Base-by-base conservation (phyloP, 2,888 invertebrate species). In the Drosophila demipolita region DNA sequence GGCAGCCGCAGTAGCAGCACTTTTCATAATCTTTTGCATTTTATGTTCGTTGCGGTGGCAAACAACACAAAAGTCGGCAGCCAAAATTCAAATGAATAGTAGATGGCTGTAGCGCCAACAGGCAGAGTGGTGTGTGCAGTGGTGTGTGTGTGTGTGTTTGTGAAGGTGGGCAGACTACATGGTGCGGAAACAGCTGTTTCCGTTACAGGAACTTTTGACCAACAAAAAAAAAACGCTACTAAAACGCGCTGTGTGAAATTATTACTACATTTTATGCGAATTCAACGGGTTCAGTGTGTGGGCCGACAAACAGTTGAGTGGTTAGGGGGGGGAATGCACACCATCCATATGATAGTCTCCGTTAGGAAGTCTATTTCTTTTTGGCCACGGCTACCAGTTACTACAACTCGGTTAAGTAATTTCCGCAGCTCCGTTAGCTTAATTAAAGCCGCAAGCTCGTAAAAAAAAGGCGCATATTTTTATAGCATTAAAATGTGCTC, bases 31-130 rank as follows among this genome's bases (percentile, higher is more conserved):
- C 83, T 86, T 86, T 80, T 90, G 75, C 90, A 86, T 88, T 85
- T 90, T 90, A 88, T 88, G 85, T 87, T 68, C 70, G 73, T 65
- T 70, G 69, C 72, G 65, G 71, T 77, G 72, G 82, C 78, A 82
- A 80, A 60, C 69, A 84, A 57, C 62, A 72, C 66, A 71, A 73
- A 71, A 80, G 75, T 73, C 69, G 65, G 70, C 66, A 78, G 76
- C 85, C 69, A 73, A 88, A 90, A 90, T 90, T 86, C 90, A 88
- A 86, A 86, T 86, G 85, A 86, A 86, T 86, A 78, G 78, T 89
- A 88, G 83, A 85, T 90, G 78, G 71, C 55, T 74, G 69, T 59
- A 55, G 58, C 61, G 55, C 63, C 66, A 55, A 35, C 74, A 69
- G 69, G 45, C 65, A 63, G n/a, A n/a, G 55, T 3, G 17, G 50